Percentiles rank a stretch among this genome's conserved stretches.
Evolutionary conservation across 2,113 vertebrate species (phyloP).

Genomic region (Serilophus lunatus): DNA sequence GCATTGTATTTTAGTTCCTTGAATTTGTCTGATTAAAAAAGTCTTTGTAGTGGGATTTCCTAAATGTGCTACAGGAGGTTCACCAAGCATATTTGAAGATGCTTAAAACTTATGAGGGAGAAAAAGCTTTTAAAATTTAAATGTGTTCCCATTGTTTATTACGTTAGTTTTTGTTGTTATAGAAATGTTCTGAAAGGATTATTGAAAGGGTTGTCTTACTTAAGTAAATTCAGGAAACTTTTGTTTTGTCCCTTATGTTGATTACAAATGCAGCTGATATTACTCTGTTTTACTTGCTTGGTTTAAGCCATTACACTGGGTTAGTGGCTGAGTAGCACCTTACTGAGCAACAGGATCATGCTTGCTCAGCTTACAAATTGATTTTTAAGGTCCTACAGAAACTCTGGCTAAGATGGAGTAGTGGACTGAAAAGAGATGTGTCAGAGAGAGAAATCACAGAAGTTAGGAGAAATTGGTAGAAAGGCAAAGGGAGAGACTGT

Average conservation of each 20-base stretch:
- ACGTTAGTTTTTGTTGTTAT: not conserved
- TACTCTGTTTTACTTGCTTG: not conserved
- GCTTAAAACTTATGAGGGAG: not conserved
- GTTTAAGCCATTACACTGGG: not conserved
- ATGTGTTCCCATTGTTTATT: not conserved
- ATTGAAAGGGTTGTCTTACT: not conserved
- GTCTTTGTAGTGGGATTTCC: not conserved
- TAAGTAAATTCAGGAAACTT: constrained; percentile 3
- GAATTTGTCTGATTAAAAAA: not conserved
- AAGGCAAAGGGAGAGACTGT: not conserved
- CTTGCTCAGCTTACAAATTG: not conserved
- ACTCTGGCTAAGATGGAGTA: not conserved
- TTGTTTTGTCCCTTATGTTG: not conserved
- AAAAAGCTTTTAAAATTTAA: not conserved
- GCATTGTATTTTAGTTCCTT: not conserved
- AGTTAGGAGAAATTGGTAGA: not conserved
- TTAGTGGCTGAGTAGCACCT: not conserved
- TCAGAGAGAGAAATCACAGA: not conserved
- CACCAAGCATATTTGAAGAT: not conserved
- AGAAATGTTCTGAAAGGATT: not conserved
- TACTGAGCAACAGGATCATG: not conserved
- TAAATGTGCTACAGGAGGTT: not conserved
- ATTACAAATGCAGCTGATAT: not conserved
- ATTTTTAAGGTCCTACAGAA: not conserved
- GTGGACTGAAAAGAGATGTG: not conserved